Percentiles rank a stretch among this genome's conserved stretches.
Conservation (phyloP, 2,888 invertebrate genomes). For the Apantesis nais region DNA sequence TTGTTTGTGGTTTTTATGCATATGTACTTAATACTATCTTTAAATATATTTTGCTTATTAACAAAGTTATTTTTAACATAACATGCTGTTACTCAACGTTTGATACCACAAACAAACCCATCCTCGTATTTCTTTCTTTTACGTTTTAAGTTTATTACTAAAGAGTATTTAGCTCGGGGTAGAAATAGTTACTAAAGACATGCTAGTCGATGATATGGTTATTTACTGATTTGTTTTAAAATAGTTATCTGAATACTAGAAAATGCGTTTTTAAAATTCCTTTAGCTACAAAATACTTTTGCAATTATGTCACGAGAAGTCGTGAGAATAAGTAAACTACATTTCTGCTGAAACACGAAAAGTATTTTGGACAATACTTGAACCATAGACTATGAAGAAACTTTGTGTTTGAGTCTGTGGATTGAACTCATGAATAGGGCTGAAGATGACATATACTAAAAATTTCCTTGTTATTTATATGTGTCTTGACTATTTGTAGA, state of each 20-base stretch:
- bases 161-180: not conserved
- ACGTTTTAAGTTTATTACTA: not conserved
- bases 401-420: not conserved
- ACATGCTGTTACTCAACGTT: not conserved
- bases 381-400: not conserved
- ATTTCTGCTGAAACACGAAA: not conserved
- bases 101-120: not conserved
- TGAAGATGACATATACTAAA: not conserved
- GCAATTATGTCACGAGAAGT: not conserved
- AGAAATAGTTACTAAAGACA: not conserved
- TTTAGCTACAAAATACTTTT: not conserved
- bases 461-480: not conserved
- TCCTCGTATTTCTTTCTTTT: not conserved
- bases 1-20: conserved; percentile 1
- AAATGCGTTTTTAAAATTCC: not conserved
- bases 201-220: not conserved
- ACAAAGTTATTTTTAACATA: not conserved
- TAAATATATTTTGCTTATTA: not conserved
- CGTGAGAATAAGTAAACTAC: not conserved
- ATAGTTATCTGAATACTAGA: not conserved
- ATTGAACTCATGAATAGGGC: not conserved
- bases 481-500: not conserved
- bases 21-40: not conserved
- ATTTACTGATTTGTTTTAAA: not conserved
- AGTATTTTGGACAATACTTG: not conserved